These are phyloP conservation scores for Vulpes vulpes DNA, from an alignment of 2,113 vertebrate species.

Conservation along the genomic window DNA sequence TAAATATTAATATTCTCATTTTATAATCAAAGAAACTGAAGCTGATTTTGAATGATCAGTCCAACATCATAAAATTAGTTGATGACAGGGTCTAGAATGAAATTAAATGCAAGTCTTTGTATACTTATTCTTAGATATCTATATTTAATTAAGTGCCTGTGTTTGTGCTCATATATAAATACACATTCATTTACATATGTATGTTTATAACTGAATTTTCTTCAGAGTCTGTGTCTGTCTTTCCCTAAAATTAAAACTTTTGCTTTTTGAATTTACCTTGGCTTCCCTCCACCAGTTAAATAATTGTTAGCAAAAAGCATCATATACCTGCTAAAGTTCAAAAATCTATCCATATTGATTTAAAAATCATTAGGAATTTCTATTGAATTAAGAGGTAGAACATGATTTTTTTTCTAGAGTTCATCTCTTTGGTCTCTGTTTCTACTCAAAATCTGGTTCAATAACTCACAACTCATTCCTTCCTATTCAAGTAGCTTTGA, in stretches of 20 bases:
- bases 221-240: neutral
- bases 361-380: slow-evolving; percentile 30
- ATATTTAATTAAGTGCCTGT: neutral
- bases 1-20: neutral
- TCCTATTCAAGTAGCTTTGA: neutral
- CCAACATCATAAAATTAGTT: neutral
- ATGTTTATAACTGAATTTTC: neutral
- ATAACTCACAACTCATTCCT: neutral
- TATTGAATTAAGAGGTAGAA: neutral
- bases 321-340: neutral
- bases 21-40: slow-evolving; percentile 9
- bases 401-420: neutral
- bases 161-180: neutral
- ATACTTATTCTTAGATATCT: neutral
- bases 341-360: neutral
- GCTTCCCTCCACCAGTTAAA: neutral
- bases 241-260: neutral
- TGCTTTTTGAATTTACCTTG: neutral
- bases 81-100: neutral
- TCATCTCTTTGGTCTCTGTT: slow-evolving; percentile 4
- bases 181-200: neutral
- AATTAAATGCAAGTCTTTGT: neutral
- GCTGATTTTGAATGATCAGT: neutral
- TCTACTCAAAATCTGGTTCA: slow-evolving; percentile 21
- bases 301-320: neutral